Evolutionary conservation across 2,113 vertebrate genomes (phyloP).

Genomic region (Tretioscincus oriximinensis): DNA sequence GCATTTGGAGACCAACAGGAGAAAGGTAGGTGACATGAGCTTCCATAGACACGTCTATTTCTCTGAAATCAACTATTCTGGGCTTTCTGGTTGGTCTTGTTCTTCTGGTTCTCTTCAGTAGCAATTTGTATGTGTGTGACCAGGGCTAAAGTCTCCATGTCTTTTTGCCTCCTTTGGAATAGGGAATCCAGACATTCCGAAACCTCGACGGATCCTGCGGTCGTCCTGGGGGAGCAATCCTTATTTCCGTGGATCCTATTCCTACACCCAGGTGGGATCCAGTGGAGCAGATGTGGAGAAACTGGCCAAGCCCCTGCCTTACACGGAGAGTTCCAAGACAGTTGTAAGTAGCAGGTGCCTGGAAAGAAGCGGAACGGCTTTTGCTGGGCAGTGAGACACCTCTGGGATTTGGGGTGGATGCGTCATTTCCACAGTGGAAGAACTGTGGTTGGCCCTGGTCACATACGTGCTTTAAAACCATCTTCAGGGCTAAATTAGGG

Average conservation of each 20-base stretch:
- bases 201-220: constrained; percentile 91
- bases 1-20: too few relatives aligned
- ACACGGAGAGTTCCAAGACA: constrained; percentile 90
- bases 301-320: constrained; percentile 92
- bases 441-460: too few relatives aligned
- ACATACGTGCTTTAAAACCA: too few relatives aligned
- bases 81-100: background rate
- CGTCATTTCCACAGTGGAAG: too few relatives aligned
- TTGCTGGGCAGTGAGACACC: too few relatives aligned
- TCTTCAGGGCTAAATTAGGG: too few relatives aligned
- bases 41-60: too few relatives aligned
- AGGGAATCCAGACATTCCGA: constrained; percentile 98
- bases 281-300: constrained; percentile 91
- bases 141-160: too few relatives aligned
- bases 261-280: constrained; percentile 95
- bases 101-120: background rate
- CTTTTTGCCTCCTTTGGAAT: background rate
- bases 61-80: too few relatives aligned
- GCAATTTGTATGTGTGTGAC: too few relatives aligned
- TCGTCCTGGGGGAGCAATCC: constrained; percentile 97
- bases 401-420: too few relatives aligned
- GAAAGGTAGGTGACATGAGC: too few relatives aligned
- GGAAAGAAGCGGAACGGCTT: fast-evolving
- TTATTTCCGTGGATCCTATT: constrained; percentile 93
- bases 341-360: constrained; percentile 74